phyloP scores from a whole-genome alignment of 2,888 invertebrate genomes.

The Eulithis testata region DNA sequence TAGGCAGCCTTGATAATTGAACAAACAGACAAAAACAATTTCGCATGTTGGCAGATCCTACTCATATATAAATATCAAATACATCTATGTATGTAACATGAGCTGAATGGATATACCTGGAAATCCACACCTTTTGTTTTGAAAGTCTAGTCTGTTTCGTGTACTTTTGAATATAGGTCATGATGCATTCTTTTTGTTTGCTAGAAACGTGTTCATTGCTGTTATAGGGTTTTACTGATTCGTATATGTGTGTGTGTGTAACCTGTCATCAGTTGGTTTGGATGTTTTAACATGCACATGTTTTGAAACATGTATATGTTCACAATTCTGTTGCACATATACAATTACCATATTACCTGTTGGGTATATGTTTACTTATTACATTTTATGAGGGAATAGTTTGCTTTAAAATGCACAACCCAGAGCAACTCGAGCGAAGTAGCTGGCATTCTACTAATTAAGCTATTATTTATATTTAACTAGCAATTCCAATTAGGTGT shows the following conservation, averaged over 20 bases:
- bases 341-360: too few species aligned
- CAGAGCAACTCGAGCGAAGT: too few species aligned
- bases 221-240: neutral
- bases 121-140: constrained; percentile 11
- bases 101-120: neutral
- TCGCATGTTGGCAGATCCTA: too few species aligned
- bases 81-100: neutral
- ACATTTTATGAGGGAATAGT: too few species aligned
- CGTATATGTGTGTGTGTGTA: neutral
- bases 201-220: neutral
- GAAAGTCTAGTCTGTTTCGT: neutral
- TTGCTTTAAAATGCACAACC: too few species aligned
- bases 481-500: neutral
- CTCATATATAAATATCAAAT: neutral
- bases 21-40: too few species aligned
- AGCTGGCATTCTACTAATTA: neutral
- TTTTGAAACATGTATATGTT: neutral
- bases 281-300: neutral
- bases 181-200: constrained; percentile 8
- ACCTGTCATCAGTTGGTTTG: neutral
- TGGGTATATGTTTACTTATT: too few species aligned
- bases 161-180: constrained; percentile 10
- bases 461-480: neutral
- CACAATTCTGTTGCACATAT: too few species aligned
- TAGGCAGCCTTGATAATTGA: too few species aligned